phyloP scores from a whole-genome alignment of 2,888 invertebrate genomes.

The Cerastis leucographa region DNA sequence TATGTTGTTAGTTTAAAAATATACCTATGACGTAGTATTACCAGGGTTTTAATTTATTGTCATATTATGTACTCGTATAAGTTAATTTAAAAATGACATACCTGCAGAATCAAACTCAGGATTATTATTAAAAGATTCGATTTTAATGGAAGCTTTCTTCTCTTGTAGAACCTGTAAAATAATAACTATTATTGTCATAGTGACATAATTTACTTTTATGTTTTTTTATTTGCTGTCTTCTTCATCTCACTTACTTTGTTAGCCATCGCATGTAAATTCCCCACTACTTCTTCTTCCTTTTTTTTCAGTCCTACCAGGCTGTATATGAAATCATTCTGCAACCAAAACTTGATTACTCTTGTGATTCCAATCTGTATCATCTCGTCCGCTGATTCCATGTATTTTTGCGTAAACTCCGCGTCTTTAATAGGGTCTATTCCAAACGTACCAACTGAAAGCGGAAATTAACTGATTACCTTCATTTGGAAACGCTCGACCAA shows the following conservation, averaged over 20 bases:
- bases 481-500: not conserved
- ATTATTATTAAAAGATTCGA: not conserved
- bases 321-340: conserved; percentile 24
- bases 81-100: not conserved
- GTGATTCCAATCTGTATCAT: not conserved
- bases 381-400: conserved; percentile 16
- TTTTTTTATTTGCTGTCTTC: too few species aligned
- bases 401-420: conserved; percentile 4
- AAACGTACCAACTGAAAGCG: conserved; percentile 27
- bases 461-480: not conserved
- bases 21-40: too few species aligned
- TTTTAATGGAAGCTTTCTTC: conserved; percentile 23
- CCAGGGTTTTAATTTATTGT: too few species aligned
- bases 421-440: conserved; percentile 24
- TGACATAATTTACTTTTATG: too few species aligned
- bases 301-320: conserved; percentile 25
- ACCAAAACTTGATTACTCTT: conserved; percentile 12
- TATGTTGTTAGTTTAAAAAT: too few species aligned
- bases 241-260: conserved; percentile 10
- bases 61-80: too few species aligned
- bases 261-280: conserved; percentile 12
- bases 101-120: not conserved
- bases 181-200: not conserved
- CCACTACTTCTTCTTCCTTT: conserved; percentile 15
- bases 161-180: conserved; percentile 30